Base-by-base conservation (phyloP, 2,888 invertebrate species). In the Drosophila algonquin region DNA sequence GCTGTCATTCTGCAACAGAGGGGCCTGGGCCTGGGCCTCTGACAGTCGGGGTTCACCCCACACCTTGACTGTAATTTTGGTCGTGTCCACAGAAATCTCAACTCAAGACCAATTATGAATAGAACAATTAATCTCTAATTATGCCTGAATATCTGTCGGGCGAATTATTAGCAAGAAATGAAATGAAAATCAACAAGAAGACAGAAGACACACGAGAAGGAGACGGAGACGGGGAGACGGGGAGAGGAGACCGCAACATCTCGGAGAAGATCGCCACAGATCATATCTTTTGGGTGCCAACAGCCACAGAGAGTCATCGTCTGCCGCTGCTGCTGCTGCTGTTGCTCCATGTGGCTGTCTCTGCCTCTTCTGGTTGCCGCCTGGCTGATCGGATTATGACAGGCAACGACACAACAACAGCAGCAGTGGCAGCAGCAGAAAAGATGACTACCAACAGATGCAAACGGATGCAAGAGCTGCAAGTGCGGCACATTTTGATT, bases 101-200 rank as follows among this genome's bases (percentile, higher is more conserved):
- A 57, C 71, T 75, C 58, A 64, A 58, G 57, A 61, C 79, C 80
- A 83, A 84, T 87, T 89, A 83, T 89, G 87, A 89, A 83, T 80
- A 90, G 84, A 90, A 91, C 91, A 90, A 90, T 91, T 90, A 90
- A 91, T 91, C 91, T 90, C 91, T 90, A 91, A 90, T 90, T 91
- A 90, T 89, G 89, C 85, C 80, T 88, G 89, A 90, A 84, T 90
- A 90, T 90, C 90, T 90, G 90, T 90, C 90, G 88, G 73, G 87
- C 80, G 85, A 90, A 82, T 87, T 86, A 86, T 87, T 89, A 85
- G 80, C 79, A 73, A 63, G 65, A 69, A 40, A 73, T 75, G 77
- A 87, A 87, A 79, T 74, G 75, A 71, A 84, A 78, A 84, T 84
- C 87, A 88, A 75, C 84, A 75, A 59, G 73, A 61, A 67, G 53